Conservation (phyloP, 2,888 invertebrate species). For the Leucoma salicis region DNA sequence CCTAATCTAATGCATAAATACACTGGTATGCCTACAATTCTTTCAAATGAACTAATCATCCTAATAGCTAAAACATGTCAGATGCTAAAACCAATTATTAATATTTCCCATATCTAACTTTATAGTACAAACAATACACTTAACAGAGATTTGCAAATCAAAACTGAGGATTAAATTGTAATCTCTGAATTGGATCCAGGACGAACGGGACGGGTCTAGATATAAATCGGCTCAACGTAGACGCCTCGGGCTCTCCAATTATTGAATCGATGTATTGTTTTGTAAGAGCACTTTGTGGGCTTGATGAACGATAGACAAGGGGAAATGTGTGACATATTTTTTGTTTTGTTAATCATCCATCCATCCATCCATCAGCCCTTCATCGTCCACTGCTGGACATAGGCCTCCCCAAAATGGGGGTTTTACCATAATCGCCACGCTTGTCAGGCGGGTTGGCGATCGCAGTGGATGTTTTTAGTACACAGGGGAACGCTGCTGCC, state of each 20-base stretch:
- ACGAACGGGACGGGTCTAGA: conserved; percentile 24
- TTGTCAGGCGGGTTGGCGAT: too few species aligned
- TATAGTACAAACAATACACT: conserved; percentile 21
- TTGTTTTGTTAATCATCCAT: too few species aligned
- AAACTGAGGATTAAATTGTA: conserved; percentile 33
- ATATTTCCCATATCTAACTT: background rate
- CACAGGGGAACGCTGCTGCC: too few species aligned
- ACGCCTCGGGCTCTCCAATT: conserved; percentile 45
- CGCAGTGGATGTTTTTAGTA: too few species aligned
- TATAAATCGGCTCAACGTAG: conserved; percentile 50
- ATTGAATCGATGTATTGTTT: conserved; percentile 49
- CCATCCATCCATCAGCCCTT: too few species aligned
- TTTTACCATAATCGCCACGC: too few species aligned
- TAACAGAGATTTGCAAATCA: conserved; percentile 31
- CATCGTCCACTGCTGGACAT: too few species aligned
- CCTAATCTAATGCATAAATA: too few species aligned
- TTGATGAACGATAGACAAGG: background rate
- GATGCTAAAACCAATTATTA: background rate
- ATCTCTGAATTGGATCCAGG: conserved; percentile 43
- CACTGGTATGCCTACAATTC: too few species aligned
- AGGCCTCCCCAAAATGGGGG: background rate
- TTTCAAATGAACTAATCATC: background rate
- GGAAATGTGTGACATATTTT: too few species aligned
- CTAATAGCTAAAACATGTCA: background rate
- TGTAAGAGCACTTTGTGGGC: conserved; percentile 24